These are phyloP conservation scores for Natrix natrix DNA, from an alignment of 2,797 vertebrate genomes.

Conservation along the genomic window DNA sequence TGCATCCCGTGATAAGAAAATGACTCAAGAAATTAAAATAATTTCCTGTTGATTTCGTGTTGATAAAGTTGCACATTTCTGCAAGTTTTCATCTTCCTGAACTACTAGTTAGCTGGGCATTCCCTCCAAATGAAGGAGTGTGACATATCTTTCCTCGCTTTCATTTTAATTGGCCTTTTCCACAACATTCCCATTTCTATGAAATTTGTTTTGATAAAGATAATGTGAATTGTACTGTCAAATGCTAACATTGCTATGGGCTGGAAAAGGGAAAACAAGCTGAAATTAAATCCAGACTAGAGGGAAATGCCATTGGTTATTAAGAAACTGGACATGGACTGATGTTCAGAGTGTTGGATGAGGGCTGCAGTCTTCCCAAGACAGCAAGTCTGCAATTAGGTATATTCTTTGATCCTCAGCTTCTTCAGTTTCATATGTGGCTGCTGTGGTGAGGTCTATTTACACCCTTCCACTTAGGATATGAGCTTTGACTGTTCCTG, in stretches of 20 bases:
- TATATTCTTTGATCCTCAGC: background rate
- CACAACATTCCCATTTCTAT: background rate
- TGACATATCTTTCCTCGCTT: background rate
- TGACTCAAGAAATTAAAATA: background rate
- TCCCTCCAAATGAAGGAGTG: background rate
- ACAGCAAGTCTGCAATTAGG: background rate
- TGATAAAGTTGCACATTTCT: background rate
- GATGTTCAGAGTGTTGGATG: background rate
- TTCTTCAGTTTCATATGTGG: background rate
- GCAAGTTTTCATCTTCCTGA: background rate
- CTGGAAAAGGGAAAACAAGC: background rate
- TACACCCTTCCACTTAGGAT: background rate
- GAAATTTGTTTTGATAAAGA: background rate
- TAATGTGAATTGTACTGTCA: background rate
- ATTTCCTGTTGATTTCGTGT: too few relatives aligned
- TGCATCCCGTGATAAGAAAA: background rate
- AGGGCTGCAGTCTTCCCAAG: background rate
- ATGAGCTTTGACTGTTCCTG: background rate
- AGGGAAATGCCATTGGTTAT: background rate
- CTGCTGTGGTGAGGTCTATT: background rate
- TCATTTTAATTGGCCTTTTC: background rate
- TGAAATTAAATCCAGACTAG: background rate
- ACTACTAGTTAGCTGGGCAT: background rate
- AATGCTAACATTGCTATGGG: background rate
- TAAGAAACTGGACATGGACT: background rate